Conservation (phyloP, 2,888 invertebrate genomes). For the Chrysolina haemoptera region DNA sequence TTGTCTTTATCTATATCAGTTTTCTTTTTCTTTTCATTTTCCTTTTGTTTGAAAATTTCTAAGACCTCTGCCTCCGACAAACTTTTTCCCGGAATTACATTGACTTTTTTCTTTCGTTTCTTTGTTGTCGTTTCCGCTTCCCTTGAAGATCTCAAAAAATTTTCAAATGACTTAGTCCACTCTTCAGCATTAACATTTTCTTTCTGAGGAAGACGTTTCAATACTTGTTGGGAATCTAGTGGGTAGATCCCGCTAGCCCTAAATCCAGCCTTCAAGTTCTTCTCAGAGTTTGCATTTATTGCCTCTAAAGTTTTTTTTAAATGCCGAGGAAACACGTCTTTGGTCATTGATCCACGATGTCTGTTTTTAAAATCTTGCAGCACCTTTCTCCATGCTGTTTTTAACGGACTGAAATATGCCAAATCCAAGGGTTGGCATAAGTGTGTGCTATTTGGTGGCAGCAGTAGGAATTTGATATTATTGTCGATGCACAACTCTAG, state of each 20-base stretch:
- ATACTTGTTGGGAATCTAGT: conserved; percentile 3
- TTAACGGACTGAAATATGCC: conserved; percentile 24
- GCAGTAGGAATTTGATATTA: conserved; percentile 23
- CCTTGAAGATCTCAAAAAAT: conserved; percentile 25
- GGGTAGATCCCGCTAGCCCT: too few relatives aligned
- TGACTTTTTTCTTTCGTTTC: conserved; percentile 18
- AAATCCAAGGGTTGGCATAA: conserved; percentile 20
- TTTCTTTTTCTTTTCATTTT: conserved; percentile 27
- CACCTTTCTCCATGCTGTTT: conserved; percentile 25
- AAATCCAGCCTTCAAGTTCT: too few relatives aligned
- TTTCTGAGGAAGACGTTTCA: conserved; percentile 13
- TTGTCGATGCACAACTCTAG: conserved; percentile 17
- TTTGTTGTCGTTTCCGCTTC: conserved; percentile 18
- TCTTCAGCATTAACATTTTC: conserved; percentile 24
- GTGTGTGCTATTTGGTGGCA: conserved; percentile 17
- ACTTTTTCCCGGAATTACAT: too few relatives aligned
- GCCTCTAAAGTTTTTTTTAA: too few relatives aligned
- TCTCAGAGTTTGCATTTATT: too few relatives aligned
- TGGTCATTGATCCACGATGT: too few relatives aligned
- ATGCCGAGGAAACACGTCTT: too few relatives aligned
- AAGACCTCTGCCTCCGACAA: conserved; percentile 28
- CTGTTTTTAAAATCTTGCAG: too few relatives aligned
- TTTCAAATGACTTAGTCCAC: too few relatives aligned
- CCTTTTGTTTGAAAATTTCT: conserved; percentile 22
- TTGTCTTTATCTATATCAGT: background rate